A percentile compares a stretch with the other conserved stretches of the same genome.
Conservation (phyloP, 1,140 invertebrate genomes). For the Drusus annulatus region DNA sequence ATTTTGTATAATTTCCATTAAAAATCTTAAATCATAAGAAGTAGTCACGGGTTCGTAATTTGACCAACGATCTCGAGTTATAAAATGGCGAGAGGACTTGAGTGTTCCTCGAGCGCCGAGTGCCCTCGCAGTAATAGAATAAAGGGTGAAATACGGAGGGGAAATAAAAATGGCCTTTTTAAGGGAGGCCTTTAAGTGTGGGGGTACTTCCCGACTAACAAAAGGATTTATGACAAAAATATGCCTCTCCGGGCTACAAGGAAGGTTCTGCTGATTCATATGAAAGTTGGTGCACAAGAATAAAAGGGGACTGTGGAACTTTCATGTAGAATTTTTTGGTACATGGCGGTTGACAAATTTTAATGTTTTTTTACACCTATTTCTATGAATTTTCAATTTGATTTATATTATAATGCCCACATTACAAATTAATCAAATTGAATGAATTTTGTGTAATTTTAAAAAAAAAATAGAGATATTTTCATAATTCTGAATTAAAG, state of each 20-base stretch:
- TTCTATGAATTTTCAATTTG: too few species aligned
- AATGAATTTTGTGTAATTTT: too few species aligned
- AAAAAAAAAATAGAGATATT: too few species aligned
- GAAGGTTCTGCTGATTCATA: not conserved
- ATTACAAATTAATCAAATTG: too few species aligned
- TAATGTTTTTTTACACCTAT: too few species aligned
- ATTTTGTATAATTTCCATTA: too few species aligned
- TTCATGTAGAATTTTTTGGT: too few species aligned
- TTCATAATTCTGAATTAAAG: too few species aligned
- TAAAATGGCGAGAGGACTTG: not conserved
- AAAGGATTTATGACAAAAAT: conserved; percentile 19
- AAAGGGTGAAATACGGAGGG: conserved; percentile 9
- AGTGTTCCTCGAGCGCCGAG: not conserved
- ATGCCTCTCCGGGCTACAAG: not conserved
- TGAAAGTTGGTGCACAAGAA: not conserved
- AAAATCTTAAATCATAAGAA: too few species aligned
- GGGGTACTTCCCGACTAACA: not conserved
- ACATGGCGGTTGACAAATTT: too few species aligned
- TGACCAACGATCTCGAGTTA: not conserved
- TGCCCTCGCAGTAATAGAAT: not conserved
- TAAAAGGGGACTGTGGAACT: not conserved
- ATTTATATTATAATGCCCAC: too few species aligned
- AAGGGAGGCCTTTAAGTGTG: conserved; percentile 9
- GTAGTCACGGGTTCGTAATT: not conserved
- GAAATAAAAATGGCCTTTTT: not conserved